Base-by-base conservation (phyloP, 2,888 invertebrate genomes). In the Kryphioiulus occultus region DNA sequence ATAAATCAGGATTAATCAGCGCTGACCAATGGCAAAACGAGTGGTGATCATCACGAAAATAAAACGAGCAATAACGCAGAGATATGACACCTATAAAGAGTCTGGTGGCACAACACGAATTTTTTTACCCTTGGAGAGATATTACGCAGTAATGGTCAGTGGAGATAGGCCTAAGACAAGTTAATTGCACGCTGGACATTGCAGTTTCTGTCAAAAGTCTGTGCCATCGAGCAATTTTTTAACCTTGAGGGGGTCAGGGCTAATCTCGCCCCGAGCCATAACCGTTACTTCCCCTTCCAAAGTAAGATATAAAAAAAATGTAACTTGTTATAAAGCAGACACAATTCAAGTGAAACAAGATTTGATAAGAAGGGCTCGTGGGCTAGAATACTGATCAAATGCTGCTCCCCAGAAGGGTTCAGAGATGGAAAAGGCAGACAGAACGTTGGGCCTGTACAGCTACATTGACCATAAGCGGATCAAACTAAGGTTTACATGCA, bases 291-390 rank as follows among this genome's bases (percentile, higher is more conserved):
- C n/a, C n/a, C 59, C 59, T n/a, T 59, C 59, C 59, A n/a, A 59
- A 59, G n/a, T 59, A 59, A 19, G 59, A 59, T 59, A 59, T 59
- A n/a, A n/a, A n/a, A 83, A 83, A 83, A 83, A 32, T 32, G 83
- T 39, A 83, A 30, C 83, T 83, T 83, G 83, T 83, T 35, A 32
- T 83, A 30, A 83, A 83, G 83, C 35, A 83, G 39, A 83, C 32
- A 39, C 83, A 83, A 30, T 83, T 83, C 83, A 83, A 39, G 19
- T 39, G 83, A 83, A 83, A 83, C 83, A 83, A 83, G 83, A 83
- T 83, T 83, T 83, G 83, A 83, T 83, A 83, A 83, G 83, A 83
- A 83, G 3, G 32, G 30, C 30, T 83, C 39, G 83, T 83, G 83
- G 83, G 17, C 59, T 59, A n/a, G 59, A 59, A 59, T 59, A 59